These are phyloP conservation scores for Holacanthus passer DNA, from an alignment of 2,113 vertebrate genomes.

Conservation along the genomic window DNA sequence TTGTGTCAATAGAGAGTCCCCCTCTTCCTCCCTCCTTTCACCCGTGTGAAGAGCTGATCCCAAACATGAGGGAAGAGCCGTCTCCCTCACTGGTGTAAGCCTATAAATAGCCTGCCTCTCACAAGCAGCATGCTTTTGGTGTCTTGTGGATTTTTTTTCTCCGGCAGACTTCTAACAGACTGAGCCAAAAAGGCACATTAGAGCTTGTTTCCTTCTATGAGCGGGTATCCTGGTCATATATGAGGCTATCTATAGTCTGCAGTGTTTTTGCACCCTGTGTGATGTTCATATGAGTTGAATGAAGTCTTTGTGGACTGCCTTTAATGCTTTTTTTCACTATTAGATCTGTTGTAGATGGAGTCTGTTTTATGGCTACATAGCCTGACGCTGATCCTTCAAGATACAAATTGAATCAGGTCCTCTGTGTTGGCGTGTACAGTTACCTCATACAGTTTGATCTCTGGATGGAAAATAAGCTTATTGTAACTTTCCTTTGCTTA, in stretches of 20 bases:
- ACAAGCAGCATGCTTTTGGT: conserved; percentile 66
- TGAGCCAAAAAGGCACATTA: conserved; percentile 35
- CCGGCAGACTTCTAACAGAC: conserved; percentile 43
- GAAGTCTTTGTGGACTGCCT: conserved; percentile 59
- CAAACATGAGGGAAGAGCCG: conserved; percentile 63
- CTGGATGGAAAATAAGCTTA: not conserved
- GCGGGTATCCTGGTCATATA: conserved; percentile 29
- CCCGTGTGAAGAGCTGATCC: conserved; percentile 62
- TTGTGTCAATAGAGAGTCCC: conserved; percentile 59
- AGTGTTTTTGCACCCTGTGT: conserved; percentile 32
- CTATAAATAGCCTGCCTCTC: conserved; percentile 77
- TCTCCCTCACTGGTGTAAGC: conserved; percentile 58
- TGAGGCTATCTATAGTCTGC: conserved; percentile 33
- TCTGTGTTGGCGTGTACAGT: not conserved
- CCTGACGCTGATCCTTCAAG: not conserved
- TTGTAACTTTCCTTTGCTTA: not conserved
- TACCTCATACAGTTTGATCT: not conserved
- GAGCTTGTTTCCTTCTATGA: conserved; percentile 35
- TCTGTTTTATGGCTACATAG: not conserved
- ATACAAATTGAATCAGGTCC: not conserved
- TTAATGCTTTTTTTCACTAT: conserved; percentile 22
- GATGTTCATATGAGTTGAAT: conserved; percentile 48
- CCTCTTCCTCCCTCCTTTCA: conserved; percentile 14
- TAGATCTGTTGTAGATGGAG: conserved; percentile 25
- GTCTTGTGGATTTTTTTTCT: conserved; percentile 40